A percentile compares a stretch with the other conserved stretches of the same genome.
These are phyloP conservation scores for Clepsis dumicolana DNA, from an alignment of 2,888 invertebrate genomes.

Conservation along the genomic window DNA sequence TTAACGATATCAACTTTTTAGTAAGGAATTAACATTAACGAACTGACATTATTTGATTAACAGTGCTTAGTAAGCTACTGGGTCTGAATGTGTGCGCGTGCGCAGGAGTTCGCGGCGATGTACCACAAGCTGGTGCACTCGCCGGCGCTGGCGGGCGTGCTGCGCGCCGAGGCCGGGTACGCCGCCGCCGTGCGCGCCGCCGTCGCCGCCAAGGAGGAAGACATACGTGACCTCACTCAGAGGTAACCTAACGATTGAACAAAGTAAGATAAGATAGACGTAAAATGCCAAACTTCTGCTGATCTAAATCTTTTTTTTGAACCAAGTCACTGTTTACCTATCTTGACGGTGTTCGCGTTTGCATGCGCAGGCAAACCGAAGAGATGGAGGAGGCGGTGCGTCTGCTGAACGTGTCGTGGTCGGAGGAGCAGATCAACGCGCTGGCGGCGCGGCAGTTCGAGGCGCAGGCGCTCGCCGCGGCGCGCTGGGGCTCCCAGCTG, in stretches of 20 bases:
- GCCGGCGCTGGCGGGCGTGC: slow-evolving; percentile 94
- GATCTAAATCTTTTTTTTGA: too few relatives aligned
- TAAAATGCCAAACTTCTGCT: too few relatives aligned
- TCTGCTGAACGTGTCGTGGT: slow-evolving; percentile 91
- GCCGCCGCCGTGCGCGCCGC: slow-evolving; percentile 92
- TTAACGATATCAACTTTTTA: too few relatives aligned
- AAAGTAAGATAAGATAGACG: too few relatives aligned
- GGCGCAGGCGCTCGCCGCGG: slow-evolving; percentile 93
- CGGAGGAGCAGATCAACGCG: slow-evolving; percentile 94
- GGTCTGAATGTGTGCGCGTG: not conserved
- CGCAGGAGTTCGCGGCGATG: slow-evolving; percentile 90
- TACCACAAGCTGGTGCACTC: slow-evolving; percentile 94
- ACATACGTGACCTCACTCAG: slow-evolving; percentile 89
- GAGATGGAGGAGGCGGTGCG: slow-evolving; percentile 96
- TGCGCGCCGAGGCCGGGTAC: slow-evolving; percentile 95
- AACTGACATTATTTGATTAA: too few relatives aligned
- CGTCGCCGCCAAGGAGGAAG: slow-evolving; percentile 90
- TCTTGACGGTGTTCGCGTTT: too few relatives aligned
- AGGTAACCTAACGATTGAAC: slow-evolving; percentile 76
- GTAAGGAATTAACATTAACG: too few relatives aligned
- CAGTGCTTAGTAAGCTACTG: too few relatives aligned
- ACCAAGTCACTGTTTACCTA: too few relatives aligned
- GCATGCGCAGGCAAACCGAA: slow-evolving; percentile 89
- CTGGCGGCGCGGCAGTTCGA: slow-evolving; percentile 93
- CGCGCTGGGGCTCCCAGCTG: slow-evolving; percentile 94